Conservation (phyloP, 2,797 vertebrate genomes). For the Uromys caudimaculatus region DNA sequence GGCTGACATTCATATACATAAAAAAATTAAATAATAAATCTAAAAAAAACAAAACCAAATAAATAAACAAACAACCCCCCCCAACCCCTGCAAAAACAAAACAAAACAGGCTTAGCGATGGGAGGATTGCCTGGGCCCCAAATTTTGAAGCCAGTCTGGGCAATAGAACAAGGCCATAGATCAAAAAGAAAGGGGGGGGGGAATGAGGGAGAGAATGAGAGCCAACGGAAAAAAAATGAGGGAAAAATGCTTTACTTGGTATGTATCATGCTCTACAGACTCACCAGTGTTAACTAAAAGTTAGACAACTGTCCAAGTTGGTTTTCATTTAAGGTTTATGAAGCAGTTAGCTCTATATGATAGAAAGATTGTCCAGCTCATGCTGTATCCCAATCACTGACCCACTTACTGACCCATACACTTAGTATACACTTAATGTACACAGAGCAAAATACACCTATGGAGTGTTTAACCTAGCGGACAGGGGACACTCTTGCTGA, state of each 20-base stretch:
- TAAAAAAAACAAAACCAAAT: not conserved
- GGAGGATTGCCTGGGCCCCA: not conserved
- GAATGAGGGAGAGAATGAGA: not conserved
- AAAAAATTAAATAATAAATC: not conserved
- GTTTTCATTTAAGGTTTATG: slow-evolving; percentile 34
- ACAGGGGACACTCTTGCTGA: not conserved
- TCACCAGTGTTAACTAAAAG: slow-evolving; percentile 37
- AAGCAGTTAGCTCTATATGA: not conserved
- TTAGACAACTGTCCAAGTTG: slow-evolving; percentile 8
- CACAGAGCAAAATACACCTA: not conserved
- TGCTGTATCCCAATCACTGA: not conserved
- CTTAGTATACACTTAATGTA: not conserved
- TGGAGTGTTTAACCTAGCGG: not conserved
- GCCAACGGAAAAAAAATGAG: not conserved
- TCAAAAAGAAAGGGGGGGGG: too few relatives aligned
- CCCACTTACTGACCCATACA: not conserved
- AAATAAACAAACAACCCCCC: not conserved
- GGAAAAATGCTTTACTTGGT: not conserved
- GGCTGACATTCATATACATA: not conserved
- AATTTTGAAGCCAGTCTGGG: not conserved
- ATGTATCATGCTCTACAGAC: not conserved
- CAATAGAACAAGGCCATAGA: not conserved
- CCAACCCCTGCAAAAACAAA: not conserved
- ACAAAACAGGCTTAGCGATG: not conserved
- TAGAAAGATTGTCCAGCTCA: not conserved